Base-by-base conservation (phyloP, 2,797 vertebrate genomes). In the Heteromormyrus szaboi region DNA sequence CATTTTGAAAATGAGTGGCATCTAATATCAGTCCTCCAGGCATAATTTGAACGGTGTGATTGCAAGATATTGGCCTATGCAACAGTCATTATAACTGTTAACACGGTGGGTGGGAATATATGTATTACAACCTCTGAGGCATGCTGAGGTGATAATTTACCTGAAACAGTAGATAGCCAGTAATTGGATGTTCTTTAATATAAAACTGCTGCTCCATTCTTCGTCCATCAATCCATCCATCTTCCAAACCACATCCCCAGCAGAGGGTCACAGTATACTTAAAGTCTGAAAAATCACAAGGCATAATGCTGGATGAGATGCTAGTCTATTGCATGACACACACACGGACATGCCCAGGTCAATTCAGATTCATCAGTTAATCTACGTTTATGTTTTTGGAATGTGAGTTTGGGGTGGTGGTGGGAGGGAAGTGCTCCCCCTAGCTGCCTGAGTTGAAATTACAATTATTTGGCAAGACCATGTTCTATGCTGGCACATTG, bases 1-100 rank as follows among this genome's bases (percentile, higher is more conserved):
- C 76, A 81, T 81, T 81, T 81, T 46, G 41, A 46, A 46, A 81
- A 81, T 81, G 88, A 62, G 88, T 76, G 44, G 25, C 59, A 29
- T n/a, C 37, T 81, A 72, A 72, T 72, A 37, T 33, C 79, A 84
- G 79, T 50, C 41, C 79, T 50, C 22, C 79, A 50, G 79, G 46
- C 83, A 51, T 85, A 25, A 85, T 51, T 22, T 85, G 44, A 48
- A 50, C 83, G 17, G 76, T 46, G 41, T 85, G 81, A 50, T 50
- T 7, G 22, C 50, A 50, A n/a, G 81, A 51, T 85, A 85, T 2
- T 14, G 50, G 48, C 48, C 48, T 85, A 17, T 50, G 12, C n/a
- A 19, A 25, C n/a, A 51, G 22, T 84, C 81, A 25, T 48, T 84
- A 44, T 84, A 29, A 46, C n/a, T 48, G 81, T 51, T 85, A 48